Evolutionary conservation across 2,888 invertebrate species (phyloP).

Genomic region (Pachymerium ferrugineum): DNA sequence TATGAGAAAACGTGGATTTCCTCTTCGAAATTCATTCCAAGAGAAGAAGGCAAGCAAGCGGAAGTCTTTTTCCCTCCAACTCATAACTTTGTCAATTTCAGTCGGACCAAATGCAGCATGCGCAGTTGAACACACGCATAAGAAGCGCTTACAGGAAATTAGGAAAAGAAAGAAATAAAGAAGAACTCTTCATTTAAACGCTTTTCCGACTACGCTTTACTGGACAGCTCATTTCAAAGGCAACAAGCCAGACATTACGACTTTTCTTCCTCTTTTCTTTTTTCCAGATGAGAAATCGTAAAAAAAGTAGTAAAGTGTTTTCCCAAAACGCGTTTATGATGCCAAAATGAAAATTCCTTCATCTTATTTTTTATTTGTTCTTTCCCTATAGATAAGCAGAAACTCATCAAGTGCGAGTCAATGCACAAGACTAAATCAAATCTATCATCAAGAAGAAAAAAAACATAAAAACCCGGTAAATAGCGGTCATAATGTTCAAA

Average conservation of each 20-base stretch:
- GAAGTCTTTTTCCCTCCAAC: slow-evolving; percentile 14
- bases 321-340: no score
- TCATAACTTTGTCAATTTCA: slow-evolving; percentile 27
- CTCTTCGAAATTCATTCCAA: slow-evolving; percentile 6
- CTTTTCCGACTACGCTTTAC: not conserved
- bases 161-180: slow-evolving; percentile 17
- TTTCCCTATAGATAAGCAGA: no score
- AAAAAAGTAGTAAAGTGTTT: not conserved
- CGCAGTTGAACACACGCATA: slow-evolving; percentile 17
- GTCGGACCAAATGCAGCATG: slow-evolving; percentile 14
- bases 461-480: no score
- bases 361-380: no score
- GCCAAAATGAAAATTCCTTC: no score
- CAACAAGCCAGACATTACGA: not conserved
- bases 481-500: no score
- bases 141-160: slow-evolving; percentile 23
- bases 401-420: no score
- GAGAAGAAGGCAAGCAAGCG: slow-evolving; percentile 15
- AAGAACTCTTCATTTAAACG: not conserved
- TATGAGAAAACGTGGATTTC: slow-evolving; percentile 7
- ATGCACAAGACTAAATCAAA: no score
- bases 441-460: no score
- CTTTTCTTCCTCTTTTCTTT: not conserved
- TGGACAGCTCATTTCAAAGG: not conserved
- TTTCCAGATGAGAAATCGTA: not conserved